phyloP scores from a whole-genome alignment of 2,797 vertebrate genomes.

The Coluber constrictor region DNA sequence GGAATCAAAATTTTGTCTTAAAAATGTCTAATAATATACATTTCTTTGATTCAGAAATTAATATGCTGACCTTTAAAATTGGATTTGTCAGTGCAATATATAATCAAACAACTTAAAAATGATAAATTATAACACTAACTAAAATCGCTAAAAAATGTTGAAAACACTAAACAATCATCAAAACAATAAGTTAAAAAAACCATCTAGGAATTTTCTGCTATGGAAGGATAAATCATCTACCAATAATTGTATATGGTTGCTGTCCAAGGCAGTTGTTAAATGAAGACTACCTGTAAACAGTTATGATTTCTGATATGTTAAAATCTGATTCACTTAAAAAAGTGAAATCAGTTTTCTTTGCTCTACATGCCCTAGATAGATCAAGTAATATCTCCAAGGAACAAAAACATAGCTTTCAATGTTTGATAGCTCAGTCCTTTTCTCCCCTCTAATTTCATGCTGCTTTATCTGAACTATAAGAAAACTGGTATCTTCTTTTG shows the following conservation, averaged over 20 bases:
- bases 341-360: neutral
- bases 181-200: neutral
- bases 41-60: neutral
- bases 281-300: neutral
- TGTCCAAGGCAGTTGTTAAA: neutral
- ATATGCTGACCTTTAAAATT: neutral
- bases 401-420: neutral
- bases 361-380: neutral
- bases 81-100: neutral
- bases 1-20: neutral
- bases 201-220: neutral
- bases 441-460: neutral
- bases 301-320: neutral
- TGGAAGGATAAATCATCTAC: neutral
- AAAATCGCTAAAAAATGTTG: neutral
- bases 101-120: neutral
- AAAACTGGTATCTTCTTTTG: neutral
- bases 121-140: neutral
- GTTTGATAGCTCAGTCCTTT: neutral
- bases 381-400: neutral
- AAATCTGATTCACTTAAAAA: neutral
- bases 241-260: neutral
- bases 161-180: neutral
- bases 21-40: neutral
- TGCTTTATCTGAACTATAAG: neutral